Evolutionary conservation across 35 echinoderm and acorn worm genomes (phyloP).

Genomic region (Apostichopus parvimensis): DNA sequence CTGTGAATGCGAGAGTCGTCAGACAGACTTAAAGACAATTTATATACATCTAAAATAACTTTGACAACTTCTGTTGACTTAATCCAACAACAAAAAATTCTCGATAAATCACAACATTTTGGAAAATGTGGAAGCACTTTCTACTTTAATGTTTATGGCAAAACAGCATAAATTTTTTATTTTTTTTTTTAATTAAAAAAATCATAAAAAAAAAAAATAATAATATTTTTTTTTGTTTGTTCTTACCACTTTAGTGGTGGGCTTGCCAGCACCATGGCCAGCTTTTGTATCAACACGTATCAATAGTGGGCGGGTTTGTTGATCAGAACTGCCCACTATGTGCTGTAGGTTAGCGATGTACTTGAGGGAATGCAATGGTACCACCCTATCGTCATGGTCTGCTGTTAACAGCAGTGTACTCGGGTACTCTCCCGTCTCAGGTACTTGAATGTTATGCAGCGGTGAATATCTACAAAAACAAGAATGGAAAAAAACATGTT

Average conservation of each 20-base stretch:
- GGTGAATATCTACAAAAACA: slow-evolving; percentile 79
- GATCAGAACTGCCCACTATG: slow-evolving; percentile 19
- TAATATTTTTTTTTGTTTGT: background rate
- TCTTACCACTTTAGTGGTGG: slow-evolving; percentile 93
- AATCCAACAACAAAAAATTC: too few relatives aligned
- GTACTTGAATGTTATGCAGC: slow-evolving; percentile 85
- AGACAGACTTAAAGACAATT: too few relatives aligned
- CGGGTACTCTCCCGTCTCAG: slow-evolving; percentile 69
- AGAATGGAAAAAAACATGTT: background rate
- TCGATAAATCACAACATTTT: too few relatives aligned
- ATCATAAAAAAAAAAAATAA: too few relatives aligned
- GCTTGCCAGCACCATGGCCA: slow-evolving; percentile 90
- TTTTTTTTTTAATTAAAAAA: too few relatives aligned
- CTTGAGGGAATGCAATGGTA: slow-evolving; percentile 90
- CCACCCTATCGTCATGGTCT: slow-evolving; percentile 89
- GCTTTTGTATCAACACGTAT: slow-evolving; percentile 86
- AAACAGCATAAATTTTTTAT: too few relatives aligned
- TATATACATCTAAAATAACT: too few relatives aligned
- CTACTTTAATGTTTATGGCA: too few relatives aligned
- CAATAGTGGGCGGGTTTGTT: slow-evolving; percentile 87
- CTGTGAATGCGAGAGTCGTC: too few relatives aligned
- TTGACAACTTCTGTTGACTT: too few relatives aligned
- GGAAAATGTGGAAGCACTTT: too few relatives aligned
- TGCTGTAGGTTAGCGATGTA: slow-evolving; percentile 85
- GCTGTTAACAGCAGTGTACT: slow-evolving; percentile 81